Percentiles rank a stretch among this genome's conserved stretches.
Conservation (phyloP, 1,140 invertebrate species). For the Heliconius hermathena region DNA sequence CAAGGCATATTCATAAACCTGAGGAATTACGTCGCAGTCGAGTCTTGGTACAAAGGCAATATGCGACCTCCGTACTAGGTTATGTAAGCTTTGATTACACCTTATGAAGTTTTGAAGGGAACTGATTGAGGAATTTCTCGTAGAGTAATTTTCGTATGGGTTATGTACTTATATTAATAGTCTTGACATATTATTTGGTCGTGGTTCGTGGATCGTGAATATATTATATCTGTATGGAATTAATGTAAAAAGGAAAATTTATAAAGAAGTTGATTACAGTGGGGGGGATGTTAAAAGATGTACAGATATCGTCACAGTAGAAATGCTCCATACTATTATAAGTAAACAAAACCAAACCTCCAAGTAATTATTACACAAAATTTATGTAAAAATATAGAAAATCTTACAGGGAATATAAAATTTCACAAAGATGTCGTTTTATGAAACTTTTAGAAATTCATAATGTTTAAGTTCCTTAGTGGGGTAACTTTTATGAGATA, state of each 20-base stretch:
- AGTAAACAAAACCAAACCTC: background rate
- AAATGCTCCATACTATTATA: too few relatives aligned
- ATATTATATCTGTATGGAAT: too few relatives aligned
- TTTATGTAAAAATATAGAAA: conserved; percentile 18
- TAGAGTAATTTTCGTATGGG: too few relatives aligned
- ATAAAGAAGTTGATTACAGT: too few relatives aligned
- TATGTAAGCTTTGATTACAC: conserved; percentile 13
- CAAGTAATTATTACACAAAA: conserved; percentile 1
- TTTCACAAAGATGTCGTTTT: conserved; percentile 22
- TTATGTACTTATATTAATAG: too few relatives aligned
- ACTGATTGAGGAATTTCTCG: background rate
- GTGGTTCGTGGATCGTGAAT: too few relatives aligned
- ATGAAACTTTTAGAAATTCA: conserved; percentile 33
- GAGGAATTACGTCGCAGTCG: conserved; percentile 33
- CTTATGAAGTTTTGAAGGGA: conserved; percentile 8
- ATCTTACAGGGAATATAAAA: conserved; percentile 27
- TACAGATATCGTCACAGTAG: too few relatives aligned
- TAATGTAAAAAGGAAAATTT: too few relatives aligned
- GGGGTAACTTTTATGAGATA: conserved; percentile 36
- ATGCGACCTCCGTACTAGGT: conserved; percentile 7
- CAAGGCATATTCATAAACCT: conserved; percentile 40
- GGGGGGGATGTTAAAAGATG: too few relatives aligned
- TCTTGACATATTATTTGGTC: background rate
- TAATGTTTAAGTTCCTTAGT: conserved; percentile 36
- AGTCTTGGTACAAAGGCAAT: conserved; percentile 25